Evolutionary conservation across 2,888 invertebrate species (phyloP).

Genomic region (Cheilosia grossa): DNA sequence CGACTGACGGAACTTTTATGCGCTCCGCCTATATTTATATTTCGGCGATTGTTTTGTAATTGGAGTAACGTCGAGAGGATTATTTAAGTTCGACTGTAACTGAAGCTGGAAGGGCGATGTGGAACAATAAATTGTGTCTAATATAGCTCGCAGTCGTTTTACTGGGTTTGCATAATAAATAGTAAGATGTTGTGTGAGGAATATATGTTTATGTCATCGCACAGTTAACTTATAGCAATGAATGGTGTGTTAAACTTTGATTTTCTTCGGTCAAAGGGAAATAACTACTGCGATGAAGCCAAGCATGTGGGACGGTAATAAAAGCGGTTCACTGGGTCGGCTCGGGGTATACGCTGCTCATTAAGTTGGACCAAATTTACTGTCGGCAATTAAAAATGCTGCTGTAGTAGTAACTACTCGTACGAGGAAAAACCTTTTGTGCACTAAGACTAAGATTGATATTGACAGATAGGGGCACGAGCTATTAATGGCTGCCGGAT

Average conservation of each 20-base stretch:
- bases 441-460: slow-evolving; percentile 39
- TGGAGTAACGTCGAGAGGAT: slow-evolving; percentile 20
- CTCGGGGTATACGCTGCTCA: slow-evolving; percentile 27
- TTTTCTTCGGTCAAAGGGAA: slow-evolving; percentile 20
- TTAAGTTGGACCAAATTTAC: slow-evolving; percentile 56
- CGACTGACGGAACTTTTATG: slow-evolving; percentile 36
- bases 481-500: slow-evolving; percentile 15
- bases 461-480: slow-evolving; percentile 45
- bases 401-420: neutral
- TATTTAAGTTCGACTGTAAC: neutral
- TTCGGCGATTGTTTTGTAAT: slow-evolving; percentile 47
- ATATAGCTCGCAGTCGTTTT: neutral
- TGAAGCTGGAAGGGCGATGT: neutral
- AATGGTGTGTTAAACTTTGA: slow-evolving; percentile 39
- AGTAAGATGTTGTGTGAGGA: too few species aligned
- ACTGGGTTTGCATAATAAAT: neutral
- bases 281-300: slow-evolving; percentile 14
- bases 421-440: slow-evolving; percentile 2
- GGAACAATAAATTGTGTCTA: slow-evolving; percentile 22
- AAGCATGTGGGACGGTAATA: slow-evolving; percentile 44
- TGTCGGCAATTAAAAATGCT: slow-evolving; percentile 42
- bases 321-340: slow-evolving; percentile 8
- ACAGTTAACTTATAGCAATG: slow-evolving; percentile 12
- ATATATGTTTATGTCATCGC: slow-evolving; percentile 7
- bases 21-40: slow-evolving; percentile 11